Base-by-base conservation (phyloP, 1,140 invertebrate species). In the Drosophila novamexicana region DNA sequence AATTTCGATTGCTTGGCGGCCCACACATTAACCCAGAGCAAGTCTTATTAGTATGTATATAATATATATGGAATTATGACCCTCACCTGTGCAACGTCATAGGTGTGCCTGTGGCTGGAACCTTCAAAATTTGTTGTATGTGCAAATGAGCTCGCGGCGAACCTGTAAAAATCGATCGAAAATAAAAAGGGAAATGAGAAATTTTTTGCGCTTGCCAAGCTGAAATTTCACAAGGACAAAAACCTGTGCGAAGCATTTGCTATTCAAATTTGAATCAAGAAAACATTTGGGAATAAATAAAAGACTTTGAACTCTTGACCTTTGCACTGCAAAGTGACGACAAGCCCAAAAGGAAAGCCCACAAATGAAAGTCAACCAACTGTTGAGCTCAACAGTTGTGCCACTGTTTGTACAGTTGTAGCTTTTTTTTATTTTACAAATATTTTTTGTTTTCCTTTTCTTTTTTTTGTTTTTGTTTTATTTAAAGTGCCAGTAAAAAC, bases 401-500 rank as follows among this genome's bases (percentile, higher is more conserved):
- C 40, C 45, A 45, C n/a, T 40, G n/a, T 18, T 34, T 14, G n/a
- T 5, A 29, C 22, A 7, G n/a, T 49, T 22, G 12, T 50, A 34
- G 10, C 39, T 56, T 12, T 12, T 44, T 72, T 22, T 78, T 78
- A 18, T 79, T 86, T 86, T 88, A 83, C 83, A 88, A 88, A 88
- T 83, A 80, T 83, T 86, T 85, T 84, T 70, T 58, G 63, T 77
- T 81, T 14, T 14, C 14, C 8, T 10, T 44, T 72, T n/a, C n/a
- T n/a, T 22, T 44, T 78, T 78, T 29, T 79, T 86, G 81, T 77
- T 45, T 79, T 81, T 29, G 22, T 29, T 90, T 90, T 83, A 90
- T 91, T 90, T 90, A 80, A 90, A 90, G 86, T 90, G 86, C 86
- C 86, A 90, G 82, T 90, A 91, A 90, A 90, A 90, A 90, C 86